phyloP scores from a whole-genome alignment of 2,888 invertebrate genomes.

The Mythimna pallens region DNA sequence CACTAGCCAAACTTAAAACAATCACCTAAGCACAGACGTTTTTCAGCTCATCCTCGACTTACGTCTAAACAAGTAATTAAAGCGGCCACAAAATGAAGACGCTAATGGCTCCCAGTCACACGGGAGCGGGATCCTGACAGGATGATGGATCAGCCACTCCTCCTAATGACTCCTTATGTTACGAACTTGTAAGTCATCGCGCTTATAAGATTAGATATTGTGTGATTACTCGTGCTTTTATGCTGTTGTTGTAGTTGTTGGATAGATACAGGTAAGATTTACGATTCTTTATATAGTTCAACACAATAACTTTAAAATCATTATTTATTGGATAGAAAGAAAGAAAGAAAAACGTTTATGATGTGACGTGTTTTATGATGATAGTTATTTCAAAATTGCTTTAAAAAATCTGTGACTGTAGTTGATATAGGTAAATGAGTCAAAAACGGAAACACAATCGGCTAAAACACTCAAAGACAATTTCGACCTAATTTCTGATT shows the following conservation, averaged over 20 bases:
- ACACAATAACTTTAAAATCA: not conserved
- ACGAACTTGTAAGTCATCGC: slow-evolving; percentile 62
- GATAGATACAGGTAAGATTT: not conserved
- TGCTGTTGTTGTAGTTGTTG: slow-evolving; percentile 1
- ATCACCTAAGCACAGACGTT: slow-evolving; percentile 25
- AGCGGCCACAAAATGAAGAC: slow-evolving; percentile 70
- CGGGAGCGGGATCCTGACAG: slow-evolving; percentile 72
- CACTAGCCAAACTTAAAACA: slow-evolving; percentile 17
- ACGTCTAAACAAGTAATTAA: slow-evolving; percentile 65
- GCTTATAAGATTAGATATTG: slow-evolving; percentile 64
- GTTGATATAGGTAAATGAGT: too few relatives aligned
- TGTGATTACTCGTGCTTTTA: slow-evolving; percentile 44
- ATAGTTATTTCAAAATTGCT: too few relatives aligned
- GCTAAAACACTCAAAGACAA: too few relatives aligned
- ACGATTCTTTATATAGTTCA: not conserved
- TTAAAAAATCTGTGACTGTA: too few relatives aligned
- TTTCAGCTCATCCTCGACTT: slow-evolving; percentile 51
- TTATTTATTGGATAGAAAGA: too few relatives aligned
- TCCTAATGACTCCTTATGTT: slow-evolving; percentile 74
- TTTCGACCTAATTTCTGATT: too few relatives aligned
- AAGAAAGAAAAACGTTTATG: too few relatives aligned
- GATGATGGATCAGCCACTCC: slow-evolving; percentile 76
- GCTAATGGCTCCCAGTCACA: slow-evolving; percentile 72
- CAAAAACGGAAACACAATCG: too few relatives aligned
- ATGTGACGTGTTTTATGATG: too few relatives aligned